These are phyloP conservation scores for Lasioglossum morio DNA, from an alignment of 2,888 invertebrate species.

Conservation along the genomic window DNA sequence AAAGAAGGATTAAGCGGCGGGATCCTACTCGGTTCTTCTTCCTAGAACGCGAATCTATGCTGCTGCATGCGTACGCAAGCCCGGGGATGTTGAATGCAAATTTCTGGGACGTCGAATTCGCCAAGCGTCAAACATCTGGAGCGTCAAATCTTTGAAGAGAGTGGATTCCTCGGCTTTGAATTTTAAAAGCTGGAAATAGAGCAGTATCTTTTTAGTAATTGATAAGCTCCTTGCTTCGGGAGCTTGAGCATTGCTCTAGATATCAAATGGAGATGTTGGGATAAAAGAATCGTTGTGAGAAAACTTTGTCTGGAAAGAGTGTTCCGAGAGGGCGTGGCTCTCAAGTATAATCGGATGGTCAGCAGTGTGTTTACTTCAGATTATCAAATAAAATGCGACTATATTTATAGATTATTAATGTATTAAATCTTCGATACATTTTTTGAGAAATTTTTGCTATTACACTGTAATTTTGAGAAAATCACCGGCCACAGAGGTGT, in stretches of 20 bases:
- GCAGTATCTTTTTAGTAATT: not conserved
- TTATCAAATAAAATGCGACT: no score
- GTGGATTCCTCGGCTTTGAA: not conserved
- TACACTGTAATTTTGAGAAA: not conserved
- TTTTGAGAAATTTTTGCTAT: no score
- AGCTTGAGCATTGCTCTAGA: not conserved
- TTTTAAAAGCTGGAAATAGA: not conserved
- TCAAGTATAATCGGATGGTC: no score
- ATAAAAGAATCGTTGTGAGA: not conserved
- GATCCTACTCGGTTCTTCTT: not conserved
- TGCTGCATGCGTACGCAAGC: not conserved
- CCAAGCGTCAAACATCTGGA: not conserved
- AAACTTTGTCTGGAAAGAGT: no score
- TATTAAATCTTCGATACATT: no score
- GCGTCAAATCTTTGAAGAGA: not conserved
- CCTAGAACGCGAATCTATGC: not conserved
- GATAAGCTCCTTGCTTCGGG: not conserved
- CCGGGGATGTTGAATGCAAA: not conserved
- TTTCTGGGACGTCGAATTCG: not conserved
- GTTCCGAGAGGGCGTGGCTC: no score
- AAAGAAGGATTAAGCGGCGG: conserved; percentile 4
- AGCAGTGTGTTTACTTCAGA: no score
- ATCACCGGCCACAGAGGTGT: not conserved
- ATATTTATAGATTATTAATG: no score
- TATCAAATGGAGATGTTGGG: not conserved